Conservation (phyloP, 2,797 vertebrate species). For the Ctenopoma kingsleyae region DNA sequence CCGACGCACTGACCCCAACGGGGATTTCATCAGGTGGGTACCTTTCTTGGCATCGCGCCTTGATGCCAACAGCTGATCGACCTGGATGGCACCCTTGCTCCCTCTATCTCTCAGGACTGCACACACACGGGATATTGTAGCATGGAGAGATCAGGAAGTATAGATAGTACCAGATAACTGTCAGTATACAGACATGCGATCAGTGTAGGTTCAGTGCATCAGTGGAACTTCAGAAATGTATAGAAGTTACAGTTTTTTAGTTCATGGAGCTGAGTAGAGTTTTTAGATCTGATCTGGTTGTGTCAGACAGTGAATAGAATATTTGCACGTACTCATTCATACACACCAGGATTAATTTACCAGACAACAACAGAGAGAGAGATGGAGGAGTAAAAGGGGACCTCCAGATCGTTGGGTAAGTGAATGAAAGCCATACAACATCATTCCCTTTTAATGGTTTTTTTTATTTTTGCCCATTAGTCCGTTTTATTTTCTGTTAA, state of each 20-base stretch:
- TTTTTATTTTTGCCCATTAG: conserved; percentile 32
- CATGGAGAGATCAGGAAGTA: not conserved
- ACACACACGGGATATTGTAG: not conserved
- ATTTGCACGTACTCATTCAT: conserved; percentile 1
- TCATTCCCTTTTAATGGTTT: conserved; percentile 24
- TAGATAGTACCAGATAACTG: no score
- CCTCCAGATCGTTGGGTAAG: conserved; percentile 69
- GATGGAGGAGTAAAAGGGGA: conserved; percentile 48
- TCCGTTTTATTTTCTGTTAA: conserved; percentile 31
- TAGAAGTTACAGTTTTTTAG: no score
- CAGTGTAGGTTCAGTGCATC: not conserved
- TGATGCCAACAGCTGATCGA: conserved; percentile 44
- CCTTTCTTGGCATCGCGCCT: conserved; percentile 54
- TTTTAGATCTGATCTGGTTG: not conserved
- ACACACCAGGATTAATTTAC: conserved; percentile 2
- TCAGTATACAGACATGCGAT: no score
- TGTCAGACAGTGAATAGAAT: not conserved
- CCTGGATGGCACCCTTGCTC: conserved; percentile 52
- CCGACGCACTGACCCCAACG: conserved; percentile 87
- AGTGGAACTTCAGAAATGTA: not conserved
- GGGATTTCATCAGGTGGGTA: conserved; percentile 88
- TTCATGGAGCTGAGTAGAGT: no score
- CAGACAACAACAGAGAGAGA: conserved; percentile 13
- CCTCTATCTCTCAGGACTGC: conserved; percentile 48
- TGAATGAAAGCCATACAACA: conserved; percentile 26